These are phyloP conservation scores for Pan paniscus DNA, from an alignment of 2,113 vertebrate species.

Conservation along the genomic window DNA sequence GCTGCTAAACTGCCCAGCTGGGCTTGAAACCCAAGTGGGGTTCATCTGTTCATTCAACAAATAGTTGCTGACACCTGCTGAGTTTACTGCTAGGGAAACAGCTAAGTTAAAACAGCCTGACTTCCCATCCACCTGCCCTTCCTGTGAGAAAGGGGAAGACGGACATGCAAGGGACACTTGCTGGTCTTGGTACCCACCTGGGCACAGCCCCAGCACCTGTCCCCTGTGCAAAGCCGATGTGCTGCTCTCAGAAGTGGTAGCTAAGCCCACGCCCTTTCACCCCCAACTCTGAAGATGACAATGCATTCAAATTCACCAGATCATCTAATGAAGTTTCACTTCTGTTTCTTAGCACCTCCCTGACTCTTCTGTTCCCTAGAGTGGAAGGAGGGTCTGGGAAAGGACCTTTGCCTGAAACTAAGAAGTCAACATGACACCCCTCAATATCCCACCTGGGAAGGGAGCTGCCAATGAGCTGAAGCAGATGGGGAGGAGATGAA, in stretches of 20 bases:
- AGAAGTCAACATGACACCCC: neutral
- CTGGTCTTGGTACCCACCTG: neutral
- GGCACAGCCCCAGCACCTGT: neutral
- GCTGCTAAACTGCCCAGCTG: neutral
- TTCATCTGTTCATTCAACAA: neutral
- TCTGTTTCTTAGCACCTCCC: slow-evolving; percentile 29
- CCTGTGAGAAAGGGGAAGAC: accelerated
- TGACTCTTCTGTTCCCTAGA: neutral
- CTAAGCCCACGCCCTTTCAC: neutral
- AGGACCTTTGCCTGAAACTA: neutral
- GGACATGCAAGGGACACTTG: neutral
- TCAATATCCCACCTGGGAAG: neutral
- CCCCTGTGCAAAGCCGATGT: neutral
- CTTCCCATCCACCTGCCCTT: neutral
- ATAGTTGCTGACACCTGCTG: neutral
- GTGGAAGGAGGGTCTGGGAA: neutral
- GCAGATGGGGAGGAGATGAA: neutral
- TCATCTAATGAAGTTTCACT: slow-evolving; percentile 19
- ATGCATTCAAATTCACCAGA: neutral
- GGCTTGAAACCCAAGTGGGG: neutral
- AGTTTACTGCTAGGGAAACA: neutral
- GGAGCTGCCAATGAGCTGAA: neutral
- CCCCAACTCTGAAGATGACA: neutral
- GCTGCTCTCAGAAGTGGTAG: neutral
- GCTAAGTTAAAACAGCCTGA: neutral